Percentiles rank a stretch among this genome's conserved stretches.
Evolutionary conservation across 2,797 vertebrate genomes (phyloP).

Genomic region (Trachurus trachurus): DNA sequence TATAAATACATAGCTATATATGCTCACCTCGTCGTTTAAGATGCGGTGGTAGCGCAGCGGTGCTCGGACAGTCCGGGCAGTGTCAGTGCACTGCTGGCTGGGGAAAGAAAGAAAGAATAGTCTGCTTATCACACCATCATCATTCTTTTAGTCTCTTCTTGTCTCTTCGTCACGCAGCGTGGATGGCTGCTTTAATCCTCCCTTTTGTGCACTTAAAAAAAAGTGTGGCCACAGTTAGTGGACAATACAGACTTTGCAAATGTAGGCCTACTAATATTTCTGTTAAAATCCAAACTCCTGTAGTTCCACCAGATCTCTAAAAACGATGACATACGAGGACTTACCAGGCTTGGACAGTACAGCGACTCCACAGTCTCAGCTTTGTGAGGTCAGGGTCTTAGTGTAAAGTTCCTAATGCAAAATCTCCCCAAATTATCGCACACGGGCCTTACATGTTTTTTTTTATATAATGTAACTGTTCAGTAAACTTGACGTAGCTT

Average conservation of each 20-base stretch:
- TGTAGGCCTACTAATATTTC: slow-evolving; percentile 26
- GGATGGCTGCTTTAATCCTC: slow-evolving; percentile 16
- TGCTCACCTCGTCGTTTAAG: slow-evolving; percentile 7
- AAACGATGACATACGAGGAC: background rate
- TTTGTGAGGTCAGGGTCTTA: background rate
- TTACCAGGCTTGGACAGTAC: background rate
- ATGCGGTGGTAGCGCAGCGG: background rate
- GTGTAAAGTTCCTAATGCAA: slow-evolving; percentile 21
- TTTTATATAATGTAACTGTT: background rate
- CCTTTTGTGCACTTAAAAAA: slow-evolving; percentile 14
- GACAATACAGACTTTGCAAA: slow-evolving; percentile 62
- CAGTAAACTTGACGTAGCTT: background rate
- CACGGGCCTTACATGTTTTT: background rate
- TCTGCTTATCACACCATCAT: background rate
- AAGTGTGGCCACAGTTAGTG: slow-evolving; percentile 17
- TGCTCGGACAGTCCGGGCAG: background rate
- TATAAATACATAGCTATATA: background rate
- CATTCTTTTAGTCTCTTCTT: slow-evolving; percentile 9
- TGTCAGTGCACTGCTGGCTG: background rate
- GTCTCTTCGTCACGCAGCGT: background rate
- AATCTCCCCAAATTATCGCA: background rate
- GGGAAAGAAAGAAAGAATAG: background rate
- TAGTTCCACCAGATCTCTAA: background rate
- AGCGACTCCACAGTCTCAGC: background rate
- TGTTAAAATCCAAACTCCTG: slow-evolving; percentile 42